phyloP scores from a whole-genome alignment of 2,113 vertebrate species.

The Sapajus apella region DNA sequence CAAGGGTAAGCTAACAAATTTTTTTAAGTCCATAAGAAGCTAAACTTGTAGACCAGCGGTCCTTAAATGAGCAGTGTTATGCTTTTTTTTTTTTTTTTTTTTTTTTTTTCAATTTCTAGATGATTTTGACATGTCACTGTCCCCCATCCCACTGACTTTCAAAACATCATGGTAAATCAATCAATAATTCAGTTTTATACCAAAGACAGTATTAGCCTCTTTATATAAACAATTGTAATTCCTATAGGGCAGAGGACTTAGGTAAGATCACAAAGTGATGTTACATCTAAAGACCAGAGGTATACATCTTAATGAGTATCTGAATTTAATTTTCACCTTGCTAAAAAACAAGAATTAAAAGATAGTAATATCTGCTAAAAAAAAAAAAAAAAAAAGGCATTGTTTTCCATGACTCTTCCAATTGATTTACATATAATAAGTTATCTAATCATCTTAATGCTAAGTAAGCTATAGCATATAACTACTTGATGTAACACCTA shows the following conservation, averaged over 20 bases:
- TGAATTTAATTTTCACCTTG: conserved; percentile 19
- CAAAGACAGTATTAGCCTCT: background rate
- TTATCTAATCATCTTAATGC: background rate
- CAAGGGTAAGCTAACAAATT: background rate
- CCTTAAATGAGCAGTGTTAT: background rate
- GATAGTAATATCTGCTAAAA: background rate
- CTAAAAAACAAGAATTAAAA: background rate
- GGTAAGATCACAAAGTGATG: background rate
- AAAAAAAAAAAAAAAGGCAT: background rate
- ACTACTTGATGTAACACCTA: background rate
- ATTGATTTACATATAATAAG: background rate
- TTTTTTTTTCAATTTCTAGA: background rate
- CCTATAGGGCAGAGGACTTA: background rate
- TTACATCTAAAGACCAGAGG: background rate
- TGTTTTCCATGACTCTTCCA: background rate
- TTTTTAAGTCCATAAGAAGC: background rate
- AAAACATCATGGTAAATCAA: background rate
- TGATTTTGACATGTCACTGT: background rate
- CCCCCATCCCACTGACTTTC: background rate
- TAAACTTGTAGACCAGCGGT: background rate
- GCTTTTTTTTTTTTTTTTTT: background rate
- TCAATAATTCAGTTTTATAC: background rate
- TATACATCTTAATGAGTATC: background rate
- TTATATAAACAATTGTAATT: background rate
- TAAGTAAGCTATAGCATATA: background rate